phyloP scores from a whole-genome alignment of 2,113 vertebrate genomes.

The Bambusicola thoracicus region DNA sequence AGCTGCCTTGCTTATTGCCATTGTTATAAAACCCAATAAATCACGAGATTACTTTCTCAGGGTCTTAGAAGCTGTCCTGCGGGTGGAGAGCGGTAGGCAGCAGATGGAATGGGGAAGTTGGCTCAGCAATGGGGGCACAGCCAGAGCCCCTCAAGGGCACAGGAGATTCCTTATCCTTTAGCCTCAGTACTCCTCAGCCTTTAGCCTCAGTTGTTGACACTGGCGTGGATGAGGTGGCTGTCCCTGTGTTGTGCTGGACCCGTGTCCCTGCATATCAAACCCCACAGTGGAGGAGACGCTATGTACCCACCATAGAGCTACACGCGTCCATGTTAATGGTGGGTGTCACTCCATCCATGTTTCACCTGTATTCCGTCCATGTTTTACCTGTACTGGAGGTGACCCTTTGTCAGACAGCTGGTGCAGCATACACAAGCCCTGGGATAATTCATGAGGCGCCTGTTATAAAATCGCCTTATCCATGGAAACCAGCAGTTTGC shows the following conservation, averaged over 20 bases:
- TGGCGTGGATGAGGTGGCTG: neutral
- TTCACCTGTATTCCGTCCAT: neutral
- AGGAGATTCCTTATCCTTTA: neutral
- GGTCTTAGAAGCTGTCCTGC: constrained; percentile 27
- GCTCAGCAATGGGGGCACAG: neutral
- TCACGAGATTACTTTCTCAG: constrained; percentile 54
- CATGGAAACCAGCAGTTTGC: fast-evolving
- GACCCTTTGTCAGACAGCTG: neutral
- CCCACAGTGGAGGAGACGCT: neutral
- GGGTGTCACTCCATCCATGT: too few species aligned
- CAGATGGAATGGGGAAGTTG: neutral
- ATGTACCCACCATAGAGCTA: fast-evolving
- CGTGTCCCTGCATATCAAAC: neutral
- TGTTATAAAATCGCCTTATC: neutral
- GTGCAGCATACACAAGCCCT: neutral
- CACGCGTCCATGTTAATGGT: fast-evolving
- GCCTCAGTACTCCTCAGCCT: neutral
- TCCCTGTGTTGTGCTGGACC: neutral
- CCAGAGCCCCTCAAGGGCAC: neutral
- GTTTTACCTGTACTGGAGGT: neutral
- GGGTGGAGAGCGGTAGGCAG: neutral
- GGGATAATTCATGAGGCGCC: fast-evolving
- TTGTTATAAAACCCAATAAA: constrained; percentile 66
- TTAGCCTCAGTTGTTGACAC: neutral
- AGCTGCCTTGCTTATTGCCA: constrained; percentile 61